Evolutionary conservation across 2,113 vertebrate species (phyloP).

Genomic region (Acanthisitta chloris): DNA sequence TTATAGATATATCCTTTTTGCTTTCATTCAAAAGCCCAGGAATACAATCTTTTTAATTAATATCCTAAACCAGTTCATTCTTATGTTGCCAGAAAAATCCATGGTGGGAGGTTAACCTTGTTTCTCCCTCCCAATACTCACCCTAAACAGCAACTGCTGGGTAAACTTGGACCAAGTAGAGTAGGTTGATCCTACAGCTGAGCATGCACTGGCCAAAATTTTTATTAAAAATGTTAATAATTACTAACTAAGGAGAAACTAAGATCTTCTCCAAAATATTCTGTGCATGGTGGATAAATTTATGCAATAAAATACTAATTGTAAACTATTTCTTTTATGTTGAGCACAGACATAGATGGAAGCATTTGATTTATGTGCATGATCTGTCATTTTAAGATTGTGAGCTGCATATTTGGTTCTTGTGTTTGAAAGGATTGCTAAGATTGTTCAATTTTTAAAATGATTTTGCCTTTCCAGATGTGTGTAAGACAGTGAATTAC

Average conservation of each 20-base stretch:
- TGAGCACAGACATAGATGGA: not conserved
- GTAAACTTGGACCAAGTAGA: not conserved
- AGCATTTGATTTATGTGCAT: constrained; percentile 2
- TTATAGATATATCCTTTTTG: not conserved
- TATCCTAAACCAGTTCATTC: not conserved
- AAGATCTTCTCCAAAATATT: not conserved
- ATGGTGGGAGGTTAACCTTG: not conserved
- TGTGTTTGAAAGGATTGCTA: constrained; percentile 7
- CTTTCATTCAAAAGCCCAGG: not conserved
- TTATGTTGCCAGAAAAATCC: not conserved
- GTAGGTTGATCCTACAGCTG: not conserved
- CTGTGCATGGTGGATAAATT: not conserved
- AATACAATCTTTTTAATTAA: not conserved
- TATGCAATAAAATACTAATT: not conserved
- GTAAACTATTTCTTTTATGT: not conserved
- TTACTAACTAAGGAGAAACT: not conserved
- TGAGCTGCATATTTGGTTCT: constrained; percentile 18
- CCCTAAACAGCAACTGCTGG: not conserved
- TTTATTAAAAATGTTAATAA: not conserved
- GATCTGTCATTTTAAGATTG: constrained; percentile 22
- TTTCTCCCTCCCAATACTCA: not conserved
- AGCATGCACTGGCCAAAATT: not conserved
- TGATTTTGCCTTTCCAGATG: constrained; percentile 45
- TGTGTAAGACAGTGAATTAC: not conserved
- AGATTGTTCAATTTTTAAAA: constrained; percentile 34